Evolutionary conservation across 2,888 invertebrate genomes (phyloP).

Genomic region (Agonopterix subpropinquella): DNA sequence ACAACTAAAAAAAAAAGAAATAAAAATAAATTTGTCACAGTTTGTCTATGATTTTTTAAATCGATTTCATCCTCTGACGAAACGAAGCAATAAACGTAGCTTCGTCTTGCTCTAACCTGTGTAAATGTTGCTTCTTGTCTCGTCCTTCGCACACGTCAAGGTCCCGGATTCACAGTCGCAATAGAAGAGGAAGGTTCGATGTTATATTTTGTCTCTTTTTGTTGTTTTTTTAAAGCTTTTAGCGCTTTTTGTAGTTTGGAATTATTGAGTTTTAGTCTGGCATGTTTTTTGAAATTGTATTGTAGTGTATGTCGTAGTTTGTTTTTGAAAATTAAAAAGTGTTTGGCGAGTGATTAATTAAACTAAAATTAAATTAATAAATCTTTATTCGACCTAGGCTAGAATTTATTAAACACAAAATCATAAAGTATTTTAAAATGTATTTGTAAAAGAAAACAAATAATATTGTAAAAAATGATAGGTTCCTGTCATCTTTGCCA

Average conservation of each 20-base stretch:
- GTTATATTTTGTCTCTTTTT: constrained; percentile 24
- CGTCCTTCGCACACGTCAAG: constrained; percentile 61
- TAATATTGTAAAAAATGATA: too few species aligned
- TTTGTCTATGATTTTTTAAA: too few species aligned
- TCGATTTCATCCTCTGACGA: constrained; percentile 13
- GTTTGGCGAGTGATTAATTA: too few species aligned
- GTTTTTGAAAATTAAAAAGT: too few species aligned
- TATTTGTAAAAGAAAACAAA: too few species aligned
- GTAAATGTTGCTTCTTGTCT: constrained; percentile 72
- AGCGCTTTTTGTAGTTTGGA: constrained; percentile 19
- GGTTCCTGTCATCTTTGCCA: too few species aligned
- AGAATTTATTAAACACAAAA: too few species aligned
- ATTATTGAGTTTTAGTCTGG: background rate
- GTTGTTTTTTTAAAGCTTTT: constrained; percentile 26
- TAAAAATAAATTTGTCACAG: too few species aligned
- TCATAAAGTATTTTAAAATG: too few species aligned
- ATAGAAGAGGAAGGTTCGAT: constrained; percentile 73
- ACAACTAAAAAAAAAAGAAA: too few species aligned
- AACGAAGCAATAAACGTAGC: constrained; percentile 28
- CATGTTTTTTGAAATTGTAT: background rate
- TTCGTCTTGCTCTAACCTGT: constrained; percentile 67
- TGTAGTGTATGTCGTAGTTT: constrained; percentile 4
- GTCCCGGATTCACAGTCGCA: constrained; percentile 66
- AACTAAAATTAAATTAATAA: too few species aligned
- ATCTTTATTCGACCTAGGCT: too few species aligned